Conservation (phyloP, 2,888 invertebrate species). For the Eremobia ochroleuca region DNA sequence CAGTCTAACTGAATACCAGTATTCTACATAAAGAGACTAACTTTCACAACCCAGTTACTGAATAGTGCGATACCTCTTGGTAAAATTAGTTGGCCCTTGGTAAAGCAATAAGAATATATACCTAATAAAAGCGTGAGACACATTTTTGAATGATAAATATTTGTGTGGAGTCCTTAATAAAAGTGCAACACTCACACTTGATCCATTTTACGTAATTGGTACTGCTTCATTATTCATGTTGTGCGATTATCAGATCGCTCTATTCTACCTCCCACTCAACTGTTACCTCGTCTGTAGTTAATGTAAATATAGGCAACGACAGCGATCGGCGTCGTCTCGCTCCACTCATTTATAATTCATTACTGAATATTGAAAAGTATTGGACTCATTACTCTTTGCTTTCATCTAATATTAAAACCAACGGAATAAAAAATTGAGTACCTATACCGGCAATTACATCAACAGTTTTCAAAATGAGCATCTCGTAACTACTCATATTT, state of each 20-base stretch:
- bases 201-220: constrained; percentile 27
- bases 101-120: background rate
- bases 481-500: background rate
- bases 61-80: background rate
- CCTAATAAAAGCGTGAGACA: background rate
- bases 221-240: constrained; percentile 44
- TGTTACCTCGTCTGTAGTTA: constrained; percentile 6
- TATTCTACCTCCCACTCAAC: background rate
- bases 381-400: constrained; percentile 4
- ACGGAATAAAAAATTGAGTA: background rate
- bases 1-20: background rate
- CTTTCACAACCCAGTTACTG: background rate
- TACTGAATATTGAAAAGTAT: constrained; percentile 1
- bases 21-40: background rate
- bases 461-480: background rate
- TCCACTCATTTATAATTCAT: constrained; percentile 32
- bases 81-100: background rate
- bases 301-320: constrained; percentile 7
- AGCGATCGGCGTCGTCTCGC: background rate
- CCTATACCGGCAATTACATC: background rate
- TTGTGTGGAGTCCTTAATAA: background rate
- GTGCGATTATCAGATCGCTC: constrained; percentile 13
- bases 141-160: background rate
- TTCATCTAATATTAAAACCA: background rate
- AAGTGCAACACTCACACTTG: constrained; percentile 6